Conservation (phyloP, 1,140 invertebrate genomes). For the Ptiloglossa arizonensis region DNA sequence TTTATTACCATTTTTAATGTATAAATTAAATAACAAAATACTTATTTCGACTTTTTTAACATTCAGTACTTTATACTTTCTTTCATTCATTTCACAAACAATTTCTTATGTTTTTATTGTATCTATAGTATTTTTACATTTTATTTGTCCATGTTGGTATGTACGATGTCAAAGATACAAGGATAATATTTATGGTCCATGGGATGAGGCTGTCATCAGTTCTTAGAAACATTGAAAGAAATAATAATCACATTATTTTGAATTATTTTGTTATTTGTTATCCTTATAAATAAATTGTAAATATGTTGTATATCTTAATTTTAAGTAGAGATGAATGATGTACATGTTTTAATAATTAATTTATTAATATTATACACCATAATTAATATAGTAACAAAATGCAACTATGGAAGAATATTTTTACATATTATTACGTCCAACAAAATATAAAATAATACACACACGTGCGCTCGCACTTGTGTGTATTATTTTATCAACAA, state of each 20-base stretch:
- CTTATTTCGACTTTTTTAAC: constrained; percentile 66
- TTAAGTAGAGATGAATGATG: background rate
- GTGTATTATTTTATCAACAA: background rate
- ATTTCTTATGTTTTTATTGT: constrained; percentile 85
- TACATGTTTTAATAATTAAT: constrained; percentile 19
- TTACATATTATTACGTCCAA: constrained; percentile 27
- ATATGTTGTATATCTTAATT: constrained; percentile 1
- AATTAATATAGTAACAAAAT: background rate
- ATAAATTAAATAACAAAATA: constrained; percentile 67
- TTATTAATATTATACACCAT: constrained; percentile 15
- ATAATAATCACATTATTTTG: no score
- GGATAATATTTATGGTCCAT: constrained; percentile 97
- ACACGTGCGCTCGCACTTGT: no score
- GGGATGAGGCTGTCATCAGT: constrained; percentile 93
- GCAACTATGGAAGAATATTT: constrained; percentile 7
- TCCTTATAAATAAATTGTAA: background rate
- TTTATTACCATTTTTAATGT: constrained; percentile 90
- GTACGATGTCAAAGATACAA: constrained; percentile 92
- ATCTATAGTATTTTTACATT: constrained; percentile 85
- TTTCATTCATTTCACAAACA: constrained; percentile 83
- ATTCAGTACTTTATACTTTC: constrained; percentile 78
- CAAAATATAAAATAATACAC: constrained; percentile 12
- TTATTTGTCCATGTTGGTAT: constrained; percentile 91
- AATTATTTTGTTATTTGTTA: background rate
- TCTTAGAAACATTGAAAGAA: constrained; percentile 49